Evolutionary conservation across 2,888 invertebrate genomes (phyloP), one percentile per base, ranked within the genome.

Genomic region (Phoronis australis): DNA sequence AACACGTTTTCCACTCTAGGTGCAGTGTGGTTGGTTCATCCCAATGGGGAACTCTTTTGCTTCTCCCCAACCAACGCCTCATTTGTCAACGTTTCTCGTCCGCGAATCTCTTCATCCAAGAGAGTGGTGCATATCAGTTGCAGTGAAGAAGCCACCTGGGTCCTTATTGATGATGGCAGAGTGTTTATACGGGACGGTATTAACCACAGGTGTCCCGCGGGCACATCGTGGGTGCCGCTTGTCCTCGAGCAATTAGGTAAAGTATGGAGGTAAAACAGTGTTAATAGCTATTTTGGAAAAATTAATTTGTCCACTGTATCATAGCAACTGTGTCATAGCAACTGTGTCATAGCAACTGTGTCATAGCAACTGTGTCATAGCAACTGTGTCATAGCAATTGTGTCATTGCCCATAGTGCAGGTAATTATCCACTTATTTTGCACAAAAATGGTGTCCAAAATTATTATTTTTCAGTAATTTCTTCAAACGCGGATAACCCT

Each of bases 141-240:
- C 4, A 69, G 76, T 20, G 64, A 69, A 0, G 75, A 77, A 51
- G 74, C 78, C 4, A 59, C 80, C 18, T 82, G 82, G 82, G 66
- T 76, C 2, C 66, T 82, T 27, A 74, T 75, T 2, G 59, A 64
- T n/a, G 57, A 69, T 21, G 80, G 81, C 1, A 54, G 66, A 15
- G 69, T 82, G 4, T 77, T 66, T 55, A 73, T 79, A 24, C 64
- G 81, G 12, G 69, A 68, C 45, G 80, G 78, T 3, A 74, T 81
- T 47, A 70, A 76, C 1, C 62, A 70, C 6, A 60, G 57, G 20
- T 74, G 74, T 51, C 71, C 71, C 1, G 64, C 69, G 48, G 81
- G 81, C 2, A 57, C 61, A 5, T 69, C 69, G 21, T 82, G 81
- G 81, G 62, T 66, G 2, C 56, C 66, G 22, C 70, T 81, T 22